Conservation (phyloP, 1,140 invertebrate species). For the Propsilocerus akamusi region DNA sequence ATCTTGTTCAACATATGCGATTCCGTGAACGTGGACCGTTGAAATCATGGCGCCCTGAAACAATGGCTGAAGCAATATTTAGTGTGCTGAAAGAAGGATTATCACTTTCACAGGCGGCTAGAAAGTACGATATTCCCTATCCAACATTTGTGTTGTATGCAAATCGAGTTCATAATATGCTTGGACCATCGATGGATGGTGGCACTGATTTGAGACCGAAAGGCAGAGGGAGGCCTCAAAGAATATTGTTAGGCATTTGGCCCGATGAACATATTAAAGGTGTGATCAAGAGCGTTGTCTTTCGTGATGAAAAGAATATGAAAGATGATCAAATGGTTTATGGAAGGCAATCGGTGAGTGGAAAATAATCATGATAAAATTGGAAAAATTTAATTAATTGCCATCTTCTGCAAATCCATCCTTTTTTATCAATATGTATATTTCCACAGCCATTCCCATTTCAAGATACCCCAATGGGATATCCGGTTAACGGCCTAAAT, state of each 20-base stretch:
- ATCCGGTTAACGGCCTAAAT: conserved; percentile 17
- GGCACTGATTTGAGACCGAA: conserved; percentile 75
- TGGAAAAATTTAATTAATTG: background rate
- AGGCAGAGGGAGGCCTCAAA: conserved; percentile 69
- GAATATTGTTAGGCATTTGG: conserved; percentile 77
- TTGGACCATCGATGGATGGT: conserved; percentile 72
- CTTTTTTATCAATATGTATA: background rate
- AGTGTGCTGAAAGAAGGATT: conserved; percentile 79
- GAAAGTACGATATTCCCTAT: conserved; percentile 86
- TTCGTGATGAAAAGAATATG: conserved; percentile 58
- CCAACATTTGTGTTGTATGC: conserved; percentile 88
- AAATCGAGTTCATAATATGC: conserved; percentile 82
- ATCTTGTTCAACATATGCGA: conserved; percentile 66
- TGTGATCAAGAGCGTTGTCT: conserved; percentile 78
- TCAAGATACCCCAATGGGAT: conserved; percentile 19
- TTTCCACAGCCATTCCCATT: conserved; percentile 18
- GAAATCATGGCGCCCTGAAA: conserved; percentile 83
- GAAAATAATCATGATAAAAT: background rate
- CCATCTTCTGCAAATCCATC: background rate
- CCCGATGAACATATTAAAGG: conserved; percentile 80
- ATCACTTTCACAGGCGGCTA: conserved; percentile 69
- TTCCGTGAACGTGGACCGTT: conserved; percentile 80
- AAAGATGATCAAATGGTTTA: conserved; percentile 40
- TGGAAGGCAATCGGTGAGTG: conserved; percentile 22
- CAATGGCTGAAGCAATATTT: conserved; percentile 85